phyloP scores from a whole-genome alignment of 2,113 vertebrate genomes.

The Panurus biarmicus region DNA sequence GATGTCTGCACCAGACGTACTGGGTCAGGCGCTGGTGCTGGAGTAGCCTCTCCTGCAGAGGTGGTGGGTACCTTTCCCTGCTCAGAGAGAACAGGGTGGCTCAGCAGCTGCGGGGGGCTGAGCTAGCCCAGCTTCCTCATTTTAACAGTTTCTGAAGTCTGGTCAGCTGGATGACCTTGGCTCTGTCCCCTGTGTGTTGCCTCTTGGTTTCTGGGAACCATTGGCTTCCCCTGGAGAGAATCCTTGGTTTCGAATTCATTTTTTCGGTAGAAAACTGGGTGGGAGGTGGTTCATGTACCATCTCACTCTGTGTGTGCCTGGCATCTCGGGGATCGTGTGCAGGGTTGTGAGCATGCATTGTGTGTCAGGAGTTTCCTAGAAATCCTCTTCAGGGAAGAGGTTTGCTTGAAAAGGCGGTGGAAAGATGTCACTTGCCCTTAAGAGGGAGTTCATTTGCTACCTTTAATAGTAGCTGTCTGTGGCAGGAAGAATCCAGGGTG shows the following conservation, averaged over 20 bases:
- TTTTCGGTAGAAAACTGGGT: background rate
- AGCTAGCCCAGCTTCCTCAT: background rate
- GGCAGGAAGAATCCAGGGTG: background rate
- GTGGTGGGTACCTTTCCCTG: background rate
- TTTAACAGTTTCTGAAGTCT: background rate
- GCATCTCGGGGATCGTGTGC: fast-evolving
- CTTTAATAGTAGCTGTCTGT: background rate
- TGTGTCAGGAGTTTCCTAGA: conserved; percentile 13
- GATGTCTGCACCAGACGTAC: background rate
- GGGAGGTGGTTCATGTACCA: fast-evolving
- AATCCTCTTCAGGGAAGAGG: background rate
- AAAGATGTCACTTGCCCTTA: background rate
- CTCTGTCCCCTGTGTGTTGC: background rate
- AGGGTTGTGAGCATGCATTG: background rate
- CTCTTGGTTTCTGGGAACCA: background rate
- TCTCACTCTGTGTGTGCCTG: background rate
- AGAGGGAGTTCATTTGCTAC: background rate
- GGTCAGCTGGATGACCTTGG: background rate
- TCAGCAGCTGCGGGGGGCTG: background rate
- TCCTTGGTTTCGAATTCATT: background rate
- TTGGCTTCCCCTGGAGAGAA: background rate
- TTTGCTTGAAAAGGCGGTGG: background rate
- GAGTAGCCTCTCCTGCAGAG: background rate
- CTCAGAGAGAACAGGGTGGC: background rate
- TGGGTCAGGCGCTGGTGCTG: background rate